These are phyloP conservation scores for Zaprionus bogoriensis DNA, from an alignment of 2,888 invertebrate genomes.

Conservation along the genomic window DNA sequence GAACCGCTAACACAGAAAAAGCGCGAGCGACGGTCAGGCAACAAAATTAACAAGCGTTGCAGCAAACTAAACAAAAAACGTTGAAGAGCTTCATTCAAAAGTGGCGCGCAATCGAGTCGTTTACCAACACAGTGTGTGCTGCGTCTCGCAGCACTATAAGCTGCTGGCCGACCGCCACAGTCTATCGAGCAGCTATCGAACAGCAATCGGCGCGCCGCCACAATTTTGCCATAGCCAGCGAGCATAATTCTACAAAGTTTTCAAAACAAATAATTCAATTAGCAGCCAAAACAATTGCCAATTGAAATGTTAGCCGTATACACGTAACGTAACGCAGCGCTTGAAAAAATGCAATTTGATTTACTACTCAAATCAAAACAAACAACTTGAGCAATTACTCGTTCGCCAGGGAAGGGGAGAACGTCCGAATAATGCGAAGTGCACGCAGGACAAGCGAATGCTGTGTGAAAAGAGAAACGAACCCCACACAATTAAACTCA, in stretches of 20 bases:
- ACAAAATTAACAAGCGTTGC: neutral
- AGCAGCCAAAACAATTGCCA: no score
- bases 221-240: neutral
- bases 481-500: neutral
- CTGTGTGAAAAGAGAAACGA: neutral
- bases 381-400: neutral
- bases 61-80: neutral
- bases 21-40: neutral
- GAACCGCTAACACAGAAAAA: constrained; percentile 14
- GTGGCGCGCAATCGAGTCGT: constrained; percentile 6
- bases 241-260: constrained; percentile 10
- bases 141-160: neutral
- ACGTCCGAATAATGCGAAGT: neutral
- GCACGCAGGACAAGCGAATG: neutral
- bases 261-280: neutral
- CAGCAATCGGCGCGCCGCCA: constrained; percentile 27
- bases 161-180: constrained; percentile 4
- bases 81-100: neutral
- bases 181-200: constrained; percentile 21
- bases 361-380: neutral
- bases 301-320: no score
- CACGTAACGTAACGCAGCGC: neutral
- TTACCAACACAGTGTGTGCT: constrained; percentile 21
- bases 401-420: no score
- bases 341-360: neutral